phyloP scores from a whole-genome alignment of 2,113 vertebrate genomes.

The Psammodynastes pulverulentus region DNA sequence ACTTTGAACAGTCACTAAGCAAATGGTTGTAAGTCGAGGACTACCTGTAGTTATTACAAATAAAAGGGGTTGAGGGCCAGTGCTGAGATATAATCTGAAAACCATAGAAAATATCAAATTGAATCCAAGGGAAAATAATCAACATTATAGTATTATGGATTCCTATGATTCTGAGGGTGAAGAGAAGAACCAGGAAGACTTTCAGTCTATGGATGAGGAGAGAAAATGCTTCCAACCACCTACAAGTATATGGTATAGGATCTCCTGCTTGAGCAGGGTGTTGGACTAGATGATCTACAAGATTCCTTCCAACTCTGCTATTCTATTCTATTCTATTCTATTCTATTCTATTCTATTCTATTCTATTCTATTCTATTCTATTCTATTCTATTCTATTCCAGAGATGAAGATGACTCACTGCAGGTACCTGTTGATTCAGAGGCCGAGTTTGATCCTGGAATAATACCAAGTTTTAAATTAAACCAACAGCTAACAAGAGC shows the following conservation, averaged over 20 bases:
- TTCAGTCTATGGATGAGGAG: neutral
- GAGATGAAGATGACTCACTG: neutral
- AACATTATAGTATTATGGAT: neutral
- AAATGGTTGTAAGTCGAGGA: neutral
- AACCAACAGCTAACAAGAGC: neutral
- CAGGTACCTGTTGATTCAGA: neutral
- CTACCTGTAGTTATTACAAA: neutral
- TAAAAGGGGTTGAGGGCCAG: neutral
- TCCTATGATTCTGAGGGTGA: neutral
- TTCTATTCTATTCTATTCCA: too few species aligned
- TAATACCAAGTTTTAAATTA: neutral
- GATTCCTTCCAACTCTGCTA: too few species aligned
- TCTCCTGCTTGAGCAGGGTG: too few species aligned
- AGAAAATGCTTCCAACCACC: neutral
- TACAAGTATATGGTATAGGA: too few species aligned
- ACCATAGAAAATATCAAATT: neutral
- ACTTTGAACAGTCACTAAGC: neutral
- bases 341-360: too few species aligned
- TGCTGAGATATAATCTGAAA: neutral
- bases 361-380: too few species aligned
- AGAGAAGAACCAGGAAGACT: neutral
- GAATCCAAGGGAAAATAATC: neutral
- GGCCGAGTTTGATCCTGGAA: neutral
- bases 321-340: too few species aligned
- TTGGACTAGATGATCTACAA: too few species aligned